Evolutionary conservation across 1,140 invertebrate species (phyloP).

Genomic region (Pteromalus puparum): DNA sequence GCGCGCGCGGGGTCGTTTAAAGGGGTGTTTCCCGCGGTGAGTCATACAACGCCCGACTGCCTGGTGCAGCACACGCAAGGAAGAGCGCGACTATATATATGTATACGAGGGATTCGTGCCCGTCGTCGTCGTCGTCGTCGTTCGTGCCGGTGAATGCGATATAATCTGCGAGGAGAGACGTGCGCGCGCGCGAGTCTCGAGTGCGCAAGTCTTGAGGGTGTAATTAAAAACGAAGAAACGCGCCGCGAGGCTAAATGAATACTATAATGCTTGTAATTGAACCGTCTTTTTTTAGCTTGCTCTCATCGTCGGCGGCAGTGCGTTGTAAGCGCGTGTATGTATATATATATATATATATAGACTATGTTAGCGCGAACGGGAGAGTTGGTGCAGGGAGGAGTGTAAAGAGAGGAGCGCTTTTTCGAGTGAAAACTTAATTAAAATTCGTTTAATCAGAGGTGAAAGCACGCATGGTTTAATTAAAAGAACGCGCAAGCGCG

Average conservation of each 20-base stretch:
- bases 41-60: constrained; percentile 1
- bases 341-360: no score
- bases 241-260: neutral
- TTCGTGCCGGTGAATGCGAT: constrained; percentile 17
- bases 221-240: constrained; percentile 41
- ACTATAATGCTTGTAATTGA: constrained; percentile 17
- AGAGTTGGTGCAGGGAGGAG: neutral
- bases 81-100: neutral
- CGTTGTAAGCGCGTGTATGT: no score
- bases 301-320: neutral
- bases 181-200: neutral
- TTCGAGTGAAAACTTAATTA: constrained; percentile 10
- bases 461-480: neutral
- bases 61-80: neutral
- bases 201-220: constrained; percentile 18
- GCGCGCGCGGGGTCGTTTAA: neutral
- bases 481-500: neutral
- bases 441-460: constrained; percentile 17
- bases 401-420: neutral
- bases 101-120: neutral
- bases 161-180: constrained; percentile 9
- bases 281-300: neutral
- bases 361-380: neutral
- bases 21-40: constrained; percentile 24
- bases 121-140: neutral